These are phyloP conservation scores for Fregata magnificens DNA, from an alignment of 2,113 vertebrate species.

Conservation along the genomic window DNA sequence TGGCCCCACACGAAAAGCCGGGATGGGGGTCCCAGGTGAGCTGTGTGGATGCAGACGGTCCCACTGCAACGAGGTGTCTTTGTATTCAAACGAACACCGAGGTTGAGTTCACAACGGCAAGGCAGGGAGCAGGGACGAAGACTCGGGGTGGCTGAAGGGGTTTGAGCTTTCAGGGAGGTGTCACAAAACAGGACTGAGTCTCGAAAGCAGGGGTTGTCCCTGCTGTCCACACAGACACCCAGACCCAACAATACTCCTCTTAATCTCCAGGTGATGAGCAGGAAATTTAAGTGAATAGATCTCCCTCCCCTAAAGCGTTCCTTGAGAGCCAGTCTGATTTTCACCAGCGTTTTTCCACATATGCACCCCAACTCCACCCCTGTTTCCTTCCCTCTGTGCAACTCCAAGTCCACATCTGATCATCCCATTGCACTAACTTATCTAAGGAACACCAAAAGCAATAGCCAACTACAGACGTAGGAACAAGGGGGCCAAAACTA, in stretches of 20 bases:
- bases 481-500: background rate
- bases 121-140: background rate
- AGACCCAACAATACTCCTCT: background rate
- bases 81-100: fast-evolving
- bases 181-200: background rate
- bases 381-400: background rate
- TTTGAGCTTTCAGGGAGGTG: background rate
- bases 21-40: background rate
- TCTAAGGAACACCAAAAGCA: background rate
- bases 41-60: background rate
- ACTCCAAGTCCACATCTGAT: background rate
- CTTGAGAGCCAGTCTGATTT: fast-evolving
- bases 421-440: fast-evolving
- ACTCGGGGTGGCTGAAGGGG: background rate
- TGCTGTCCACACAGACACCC: background rate
- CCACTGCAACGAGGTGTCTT: background rate
- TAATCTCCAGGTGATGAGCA: background rate
- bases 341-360: fast-evolving
- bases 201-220: background rate
- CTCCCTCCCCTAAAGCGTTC: background rate
- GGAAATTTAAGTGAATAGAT: background rate
- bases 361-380: background rate
- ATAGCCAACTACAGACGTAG: background rate
- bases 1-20: background rate
- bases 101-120: fast-evolving